Evolutionary conservation across 2,113 vertebrate genomes (phyloP), one percentile per base, ranked within the genome.

Genomic region (Ginglymostoma cirratum): DNA sequence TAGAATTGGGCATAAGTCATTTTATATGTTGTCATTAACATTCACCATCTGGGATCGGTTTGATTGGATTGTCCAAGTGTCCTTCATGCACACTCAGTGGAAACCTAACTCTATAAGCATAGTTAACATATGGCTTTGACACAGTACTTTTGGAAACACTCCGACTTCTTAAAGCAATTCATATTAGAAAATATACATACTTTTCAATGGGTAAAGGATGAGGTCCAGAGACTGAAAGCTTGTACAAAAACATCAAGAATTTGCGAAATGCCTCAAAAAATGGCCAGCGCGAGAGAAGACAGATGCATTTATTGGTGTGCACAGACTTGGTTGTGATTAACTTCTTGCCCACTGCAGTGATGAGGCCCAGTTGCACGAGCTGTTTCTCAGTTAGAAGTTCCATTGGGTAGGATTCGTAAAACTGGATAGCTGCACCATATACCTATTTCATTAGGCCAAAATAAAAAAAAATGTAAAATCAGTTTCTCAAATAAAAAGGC

Each of bases 201-300:
- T 99, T 99, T 97, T 99, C 99, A 97, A 99, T 99, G 23, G 99
- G 99, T 97, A 99, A 98, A 69, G 98, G 98, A 97, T 99, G 98
- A n/a, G 99, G 98, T 95, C 98, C 99, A 76, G 99, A 99, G 96
- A 99, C 98, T 12, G 99, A 99, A 19, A 99, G 98, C 97, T 99
- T 99, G 98, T 99, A 99, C 96, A 99, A 98, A 97, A 99, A 99
- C 98, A 98, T 98, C 95, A 99, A 98, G 97, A 99, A 99, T 97
- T 99, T 99, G 97, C 98, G 97, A 97, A 99, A 99, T 96, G 99
- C 98, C 94, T 99, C 98, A 96, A 99, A 99, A 97, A 99, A 99
- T 96, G 99, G 99, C 99, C 99, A 99, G n/a, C 98, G 99, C 96
- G 99, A 99, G 10, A 99, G 98, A 96, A 99, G 97, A 97, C 99